A percentile compares a stretch with the other conserved stretches of the same genome.
phyloP scores from a whole-genome alignment of 1,140 invertebrate genomes.

The Sinella curviseta region DNA sequence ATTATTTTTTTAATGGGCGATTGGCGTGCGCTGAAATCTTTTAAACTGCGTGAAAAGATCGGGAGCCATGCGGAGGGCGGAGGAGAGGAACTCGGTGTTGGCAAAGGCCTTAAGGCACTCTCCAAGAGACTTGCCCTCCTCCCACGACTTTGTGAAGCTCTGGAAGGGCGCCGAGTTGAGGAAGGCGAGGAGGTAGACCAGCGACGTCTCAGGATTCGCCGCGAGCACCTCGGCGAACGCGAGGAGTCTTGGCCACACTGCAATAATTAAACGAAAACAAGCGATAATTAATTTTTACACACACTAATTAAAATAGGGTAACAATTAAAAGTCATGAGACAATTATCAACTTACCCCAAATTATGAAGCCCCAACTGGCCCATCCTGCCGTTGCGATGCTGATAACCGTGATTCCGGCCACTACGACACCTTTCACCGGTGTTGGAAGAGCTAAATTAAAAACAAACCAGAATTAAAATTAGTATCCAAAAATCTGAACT shows the following conservation, averaged over 20 bases:
- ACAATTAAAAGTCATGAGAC: background rate
- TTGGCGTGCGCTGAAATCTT: background rate
- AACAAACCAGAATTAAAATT: background rate
- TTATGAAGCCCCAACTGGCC: background rate
- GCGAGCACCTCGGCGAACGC: background rate
- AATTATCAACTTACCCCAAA: background rate
- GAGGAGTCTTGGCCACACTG: background rate
- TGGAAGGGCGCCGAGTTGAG: background rate
- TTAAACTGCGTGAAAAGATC: conserved; percentile 6
- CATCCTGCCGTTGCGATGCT: background rate
- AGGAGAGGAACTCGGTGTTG: background rate
- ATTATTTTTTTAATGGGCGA: background rate
- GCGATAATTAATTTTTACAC: background rate
- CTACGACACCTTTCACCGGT: background rate
- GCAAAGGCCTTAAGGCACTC: background rate
- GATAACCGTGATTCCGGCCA: background rate
- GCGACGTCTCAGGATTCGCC: background rate
- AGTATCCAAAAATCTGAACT: too few species aligned
- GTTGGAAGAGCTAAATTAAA: background rate
- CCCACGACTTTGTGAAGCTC: background rate
- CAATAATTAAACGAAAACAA: too few species aligned
- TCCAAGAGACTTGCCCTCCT: background rate
- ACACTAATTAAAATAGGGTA: too few species aligned
- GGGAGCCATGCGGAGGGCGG: background rate
- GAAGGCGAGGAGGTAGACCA: background rate